Base-by-base conservation (phyloP, 37 sponge, comb jelly and placozoan genomes). In the Amphimedon queenslandica region DNA sequence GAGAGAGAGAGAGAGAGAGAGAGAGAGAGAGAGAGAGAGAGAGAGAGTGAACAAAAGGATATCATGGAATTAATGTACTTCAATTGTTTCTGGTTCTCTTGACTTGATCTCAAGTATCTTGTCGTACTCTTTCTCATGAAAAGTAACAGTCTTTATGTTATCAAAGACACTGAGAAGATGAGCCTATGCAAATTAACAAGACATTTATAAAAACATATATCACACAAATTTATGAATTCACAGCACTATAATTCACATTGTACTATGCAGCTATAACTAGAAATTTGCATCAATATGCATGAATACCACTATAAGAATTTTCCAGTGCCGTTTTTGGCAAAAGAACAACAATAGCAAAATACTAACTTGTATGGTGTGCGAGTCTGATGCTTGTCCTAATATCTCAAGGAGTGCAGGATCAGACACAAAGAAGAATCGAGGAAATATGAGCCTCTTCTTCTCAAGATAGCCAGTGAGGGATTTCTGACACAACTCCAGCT, bases 401-500 rank as follows among this genome's bases (percentile, higher is more conserved):
- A 98, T 98, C 72, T 98, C 99, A 65, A 98, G 81, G 37, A 98
- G 88, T 2, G 96, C 93, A 28, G 99, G 90, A 67, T 98, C 99
- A 33, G 99, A 98, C 29, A 98, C 93, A 77, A 98, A 98, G 93
- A 98, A 98, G 93, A 98, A 98, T 23, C 96, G 69, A 16, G 99
- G 99, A 64, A 98, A 98, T 55, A 98, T 53, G 42, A 98, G 88
- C 24, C 99, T 57, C 77, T 98, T 98, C 86, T 98, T 98, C 80
- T 98, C 99, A 55, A 98, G 71, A 81, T 98, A 98, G 71, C 99
- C 99, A 42, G 91, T 94, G 56, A 98, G 91, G 16, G 96, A 95
- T 66, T 98, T 98, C 93, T 98, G 99, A 68, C 99, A 98, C 40
- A 98, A 84, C 70, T 98, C 99, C 74, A 98, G 88, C 76, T 98